These are phyloP conservation scores for Polyergus mexicanus DNA, from an alignment of 1,140 invertebrate species.

Conservation along the genomic window DNA sequence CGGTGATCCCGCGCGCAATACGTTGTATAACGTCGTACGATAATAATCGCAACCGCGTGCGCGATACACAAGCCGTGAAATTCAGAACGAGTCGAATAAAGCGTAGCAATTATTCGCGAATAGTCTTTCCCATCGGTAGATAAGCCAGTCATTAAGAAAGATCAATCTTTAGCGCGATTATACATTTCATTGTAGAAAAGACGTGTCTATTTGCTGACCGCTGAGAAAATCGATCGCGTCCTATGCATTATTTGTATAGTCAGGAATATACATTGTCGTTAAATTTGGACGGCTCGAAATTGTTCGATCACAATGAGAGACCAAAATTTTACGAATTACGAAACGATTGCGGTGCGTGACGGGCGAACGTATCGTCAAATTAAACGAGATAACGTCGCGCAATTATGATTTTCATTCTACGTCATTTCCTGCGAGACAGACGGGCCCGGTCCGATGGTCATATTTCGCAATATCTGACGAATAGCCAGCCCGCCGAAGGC, in stretches of 20 bases:
- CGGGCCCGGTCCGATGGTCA: not conserved
- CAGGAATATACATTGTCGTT: not conserved
- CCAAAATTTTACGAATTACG: conserved; percentile 30
- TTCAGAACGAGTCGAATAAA: conserved; percentile 70
- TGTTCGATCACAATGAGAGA: not conserved
- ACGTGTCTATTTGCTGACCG: conserved; percentile 54
- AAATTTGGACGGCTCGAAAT: not conserved
- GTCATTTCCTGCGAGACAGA: conserved; percentile 21
- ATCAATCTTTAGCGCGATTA: conserved; percentile 67
- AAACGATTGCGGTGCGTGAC: not conserved
- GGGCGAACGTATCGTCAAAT: conserved; percentile 35
- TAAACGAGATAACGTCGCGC: conserved; percentile 48
- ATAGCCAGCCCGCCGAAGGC: not conserved
- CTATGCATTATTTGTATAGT: conserved; percentile 30
- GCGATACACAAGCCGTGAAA: conserved; percentile 67
- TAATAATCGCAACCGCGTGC: not conserved
- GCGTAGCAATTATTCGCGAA: conserved; percentile 66
- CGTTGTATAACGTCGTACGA: not conserved
- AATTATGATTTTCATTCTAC: conserved; percentile 47
- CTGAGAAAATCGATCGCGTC: conserved; percentile 50
- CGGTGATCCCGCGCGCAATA: not conserved
- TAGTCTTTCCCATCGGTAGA: conserved; percentile 74
- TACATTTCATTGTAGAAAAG: conserved; percentile 56
- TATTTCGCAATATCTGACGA: conserved; percentile 58
- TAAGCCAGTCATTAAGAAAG: conserved; percentile 72